Conservation (phyloP, 2,113 vertebrate genomes). For the mouse (Mus musculus) region DNA sequence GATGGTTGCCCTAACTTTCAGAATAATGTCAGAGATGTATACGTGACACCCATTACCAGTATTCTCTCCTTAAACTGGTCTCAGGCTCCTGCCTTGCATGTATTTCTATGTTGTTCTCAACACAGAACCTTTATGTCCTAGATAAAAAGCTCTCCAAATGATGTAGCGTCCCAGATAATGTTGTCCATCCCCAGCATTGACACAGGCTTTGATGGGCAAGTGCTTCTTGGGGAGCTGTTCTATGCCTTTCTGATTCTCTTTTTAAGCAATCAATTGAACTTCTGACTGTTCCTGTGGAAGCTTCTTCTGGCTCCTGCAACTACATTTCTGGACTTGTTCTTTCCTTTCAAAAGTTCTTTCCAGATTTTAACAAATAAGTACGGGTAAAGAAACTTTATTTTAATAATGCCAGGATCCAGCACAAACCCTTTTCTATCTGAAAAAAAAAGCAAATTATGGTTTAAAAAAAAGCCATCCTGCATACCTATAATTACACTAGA, state of each 20-base stretch:
- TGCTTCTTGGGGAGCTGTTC: neutral
- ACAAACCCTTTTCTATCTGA: neutral
- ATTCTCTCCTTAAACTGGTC: neutral
- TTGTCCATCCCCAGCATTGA: neutral
- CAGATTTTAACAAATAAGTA: constrained; percentile 9
- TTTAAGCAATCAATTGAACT: neutral
- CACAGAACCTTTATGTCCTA: neutral
- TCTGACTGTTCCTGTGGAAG: neutral
- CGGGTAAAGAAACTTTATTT: neutral
- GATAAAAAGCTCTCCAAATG: neutral
- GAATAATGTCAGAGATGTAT: too few species aligned
- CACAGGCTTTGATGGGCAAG: neutral
- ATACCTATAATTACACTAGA: neutral
- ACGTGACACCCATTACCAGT: too few species aligned
- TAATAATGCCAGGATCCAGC: neutral
- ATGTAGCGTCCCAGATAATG: neutral
- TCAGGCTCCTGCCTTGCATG: neutral
- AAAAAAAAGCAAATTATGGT: neutral
- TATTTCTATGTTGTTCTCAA: constrained; percentile 16
- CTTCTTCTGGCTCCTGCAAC: neutral
- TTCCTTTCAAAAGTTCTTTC: neutral
- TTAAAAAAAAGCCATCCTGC: neutral
- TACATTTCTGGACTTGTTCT: neutral
- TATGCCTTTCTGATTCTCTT: neutral
- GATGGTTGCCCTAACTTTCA: neutral